A percentile compares a stretch with the other conserved stretches of the same genome.
Evolutionary conservation across 2,888 invertebrate species (phyloP).

Genomic region (Xylophagus ater): DNA sequence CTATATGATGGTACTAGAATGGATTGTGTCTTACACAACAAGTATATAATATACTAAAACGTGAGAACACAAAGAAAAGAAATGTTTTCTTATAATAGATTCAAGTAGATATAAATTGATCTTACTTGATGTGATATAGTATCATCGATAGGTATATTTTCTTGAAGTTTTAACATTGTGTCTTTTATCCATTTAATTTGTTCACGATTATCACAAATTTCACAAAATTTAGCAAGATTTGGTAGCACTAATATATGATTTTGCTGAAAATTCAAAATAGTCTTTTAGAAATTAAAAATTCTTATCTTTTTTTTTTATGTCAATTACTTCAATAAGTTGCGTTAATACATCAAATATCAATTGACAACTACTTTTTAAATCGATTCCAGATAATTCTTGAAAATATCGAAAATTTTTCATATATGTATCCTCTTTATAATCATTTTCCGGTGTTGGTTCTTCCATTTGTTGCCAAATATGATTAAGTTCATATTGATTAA

Average conservation of each 20-base stretch:
- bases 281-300: not conserved
- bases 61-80: conserved; percentile 3
- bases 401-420: conserved; percentile 34
- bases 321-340: conserved; percentile 47
- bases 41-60: conserved; percentile 36
- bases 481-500: conserved; percentile 39
- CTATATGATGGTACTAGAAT: conserved; percentile 35
- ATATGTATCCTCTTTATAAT: conserved; percentile 24
- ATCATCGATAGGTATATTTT: conserved; percentile 59
- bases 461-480: conserved; percentile 40
- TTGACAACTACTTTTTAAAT: conserved; percentile 86
- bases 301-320: not conserved
- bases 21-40: conserved; percentile 38
- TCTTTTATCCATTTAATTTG: conserved; percentile 75
- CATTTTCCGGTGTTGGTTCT: conserved; percentile 8
- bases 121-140: conserved; percentile 56
- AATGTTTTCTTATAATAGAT: not conserved
- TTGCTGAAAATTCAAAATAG: conserved; percentile 23
- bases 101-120: conserved; percentile 4
- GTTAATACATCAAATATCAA: conserved; percentile 83
- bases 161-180: conserved; percentile 53
- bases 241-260: conserved; percentile 47
- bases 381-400: conserved; percentile 53
- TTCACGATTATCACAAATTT: conserved; percentile 60
- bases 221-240: conserved; percentile 60